Evolutionary conservation across 2,113 vertebrate species (phyloP), one percentile per base, ranked within the genome.

Genomic region (Cochlearius cochlearius): DNA sequence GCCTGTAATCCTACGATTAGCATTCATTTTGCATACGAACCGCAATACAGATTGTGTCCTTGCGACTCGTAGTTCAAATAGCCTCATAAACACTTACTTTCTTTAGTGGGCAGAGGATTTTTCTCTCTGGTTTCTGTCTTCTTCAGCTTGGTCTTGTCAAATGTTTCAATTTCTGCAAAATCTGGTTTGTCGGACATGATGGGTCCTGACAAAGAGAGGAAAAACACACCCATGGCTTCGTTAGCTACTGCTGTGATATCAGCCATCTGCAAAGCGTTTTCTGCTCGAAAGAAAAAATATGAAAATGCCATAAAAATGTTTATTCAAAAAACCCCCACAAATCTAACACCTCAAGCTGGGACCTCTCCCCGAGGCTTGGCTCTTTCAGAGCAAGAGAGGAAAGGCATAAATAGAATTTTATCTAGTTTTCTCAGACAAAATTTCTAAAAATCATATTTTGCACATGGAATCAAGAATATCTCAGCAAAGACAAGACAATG

Each of bases 101-200:
- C 99, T 98, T 99, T 99, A 94, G 98, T 99, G 90, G 99, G 99
- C 89, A 99, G 90, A 86, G 99, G 98, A 92, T 99, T 99, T 98
- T 99, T 99, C 80, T 98, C 99, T 98, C 98, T 98, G 78, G 99
- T 99, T 98, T 99, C 98, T 17, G 98, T 99, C 98, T 99, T 99
- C 98, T 99, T 99, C 98, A 99, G 98, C 97, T 99, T 99, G 96
- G 98, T 98, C 98, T 98, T 99, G 98, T 99, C 99, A 91, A 99
- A 99, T 58, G 98, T 98, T 96, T 98, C 98, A 73, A 99, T 99
- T 98, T 99, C 99, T 38, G 98, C 97, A 97, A 99, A 98, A 98
- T 99, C 98, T 58, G 99, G 99, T 98, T 99, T 99, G 98, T 99
- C 99, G 79, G 99, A 99, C 98, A 99, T 99, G 96, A 97, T 98